A percentile compares a stretch with the other conserved stretches of the same genome.
phyloP scores from a whole-genome alignment of 2,797 vertebrate species.

The Hoplostethus mediterraneus region DNA sequence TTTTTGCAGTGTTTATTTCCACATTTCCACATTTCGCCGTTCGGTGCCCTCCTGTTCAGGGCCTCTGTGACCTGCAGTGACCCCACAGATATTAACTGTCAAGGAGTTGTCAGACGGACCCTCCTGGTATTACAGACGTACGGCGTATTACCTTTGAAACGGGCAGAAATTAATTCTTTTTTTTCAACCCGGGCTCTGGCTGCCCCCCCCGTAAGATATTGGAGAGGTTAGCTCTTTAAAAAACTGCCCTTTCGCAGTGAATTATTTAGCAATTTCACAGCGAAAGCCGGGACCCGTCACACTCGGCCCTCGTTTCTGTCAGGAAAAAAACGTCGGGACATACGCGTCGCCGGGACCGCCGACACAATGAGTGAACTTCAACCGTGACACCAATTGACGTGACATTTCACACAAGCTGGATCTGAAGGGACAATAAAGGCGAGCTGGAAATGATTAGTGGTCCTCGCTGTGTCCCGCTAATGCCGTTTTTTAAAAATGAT shows the following conservation, averaged over 20 bases:
- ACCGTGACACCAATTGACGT: constrained; percentile 45
- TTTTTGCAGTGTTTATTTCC: no score
- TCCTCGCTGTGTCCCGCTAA: constrained; percentile 23
- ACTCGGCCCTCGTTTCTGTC: constrained; percentile 34
- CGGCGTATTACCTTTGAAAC: constrained; percentile 49
- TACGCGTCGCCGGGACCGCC: constrained; percentile 6
- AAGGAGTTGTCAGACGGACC: constrained; percentile 27
- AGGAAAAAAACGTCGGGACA: constrained; percentile 30
- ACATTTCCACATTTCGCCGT: no score
- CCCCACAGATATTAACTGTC: constrained; percentile 42
- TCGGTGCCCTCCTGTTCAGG: background rate
- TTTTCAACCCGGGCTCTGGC: constrained; percentile 37
- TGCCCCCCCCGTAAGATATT: constrained; percentile 27
- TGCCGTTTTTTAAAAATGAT: constrained; percentile 25
- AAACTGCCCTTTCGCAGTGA: constrained; percentile 64
- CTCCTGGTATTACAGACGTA: constrained; percentile 41
- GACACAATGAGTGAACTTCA: constrained; percentile 48
- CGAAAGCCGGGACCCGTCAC: constrained; percentile 34
- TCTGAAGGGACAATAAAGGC: constrained; percentile 32
- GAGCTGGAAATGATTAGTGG: constrained; percentile 19
- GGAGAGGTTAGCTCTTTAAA: constrained; percentile 56
- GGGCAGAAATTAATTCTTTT: constrained; percentile 49
- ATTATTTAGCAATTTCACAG: constrained; percentile 73
- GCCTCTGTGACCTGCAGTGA: constrained; percentile 9
- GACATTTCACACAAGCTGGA: constrained; percentile 52